Base-by-base conservation (phyloP, 2,888 invertebrate genomes). In the Caenorhabditis virilis region DNA sequence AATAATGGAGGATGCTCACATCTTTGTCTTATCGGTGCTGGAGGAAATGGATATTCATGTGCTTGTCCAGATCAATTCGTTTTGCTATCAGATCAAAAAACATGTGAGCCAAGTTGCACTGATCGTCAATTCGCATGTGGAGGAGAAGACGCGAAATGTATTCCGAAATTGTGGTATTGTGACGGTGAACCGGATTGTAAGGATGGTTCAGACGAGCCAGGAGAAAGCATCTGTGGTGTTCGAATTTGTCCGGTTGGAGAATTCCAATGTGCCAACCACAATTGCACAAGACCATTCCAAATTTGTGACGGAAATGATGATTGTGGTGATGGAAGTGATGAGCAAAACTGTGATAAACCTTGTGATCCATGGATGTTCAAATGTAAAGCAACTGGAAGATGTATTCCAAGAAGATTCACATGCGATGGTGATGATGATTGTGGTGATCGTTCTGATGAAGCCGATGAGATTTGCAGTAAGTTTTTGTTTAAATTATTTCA, bases 1-100 rank as follows among this genome's bases (percentile, higher is more conserved):
- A 90, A 92, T 83, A 97, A 98, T 83, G 95, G 95, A 22, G 93
- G 93, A 3, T 98, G 97, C 83, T 92, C 93, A 0, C 95, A 97
- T 86, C 87, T 97, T 6, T 97, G 97, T 83, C 86, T 98, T 25
- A 89, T 98, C 41, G 89, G 56, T n/a, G 76, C 61, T 39, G 73
- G 87, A 16, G 86, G 86, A 26, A 76, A 82, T 26, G 90, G 89
- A 18, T 91, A 88, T 76, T 70, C 75, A 2, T 98, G 98, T 83
- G 90, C 90, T 1, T 98, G 98, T 84, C 97, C 98, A 0, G 94
- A 97, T 84, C 92, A 94, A 81, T 98, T 92, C 85, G 89, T 90
- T 74, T 84, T 95, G 1, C 61, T 68, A 1, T 33, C 65, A 0
- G 73, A 73, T 22, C 47, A 49, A 20, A 73, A 72, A 59, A 74